These are phyloP conservation scores for Sinopyrophorus schimmeli DNA, from an alignment of 2,888 invertebrate species.

Conservation along the genomic window DNA sequence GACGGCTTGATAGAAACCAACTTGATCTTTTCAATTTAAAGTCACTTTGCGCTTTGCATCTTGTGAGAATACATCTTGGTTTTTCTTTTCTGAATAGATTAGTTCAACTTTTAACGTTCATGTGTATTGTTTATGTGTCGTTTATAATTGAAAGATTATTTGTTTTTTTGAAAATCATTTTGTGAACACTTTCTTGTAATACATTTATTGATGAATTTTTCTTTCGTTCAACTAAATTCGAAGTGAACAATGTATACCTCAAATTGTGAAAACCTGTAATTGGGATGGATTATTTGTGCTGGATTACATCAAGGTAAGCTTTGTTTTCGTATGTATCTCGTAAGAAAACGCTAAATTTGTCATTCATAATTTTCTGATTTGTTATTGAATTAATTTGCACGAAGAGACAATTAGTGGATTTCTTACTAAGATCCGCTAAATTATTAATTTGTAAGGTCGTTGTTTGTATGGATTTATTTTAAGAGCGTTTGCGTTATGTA, in stretches of 20 bases:
- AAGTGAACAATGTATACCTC: slow-evolving; percentile 2
- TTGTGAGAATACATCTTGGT: slow-evolving; percentile 37
- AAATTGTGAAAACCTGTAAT: slow-evolving; percentile 16
- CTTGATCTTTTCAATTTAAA: slow-evolving; percentile 48
- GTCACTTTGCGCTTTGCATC: slow-evolving; percentile 45
- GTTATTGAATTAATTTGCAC: no score
- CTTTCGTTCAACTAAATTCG: neutral
- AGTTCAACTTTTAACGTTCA: no score
- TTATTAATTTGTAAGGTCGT: neutral
- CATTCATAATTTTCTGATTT: no score
- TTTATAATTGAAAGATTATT: neutral
- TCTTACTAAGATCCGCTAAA: neutral
- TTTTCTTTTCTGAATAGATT: no score
- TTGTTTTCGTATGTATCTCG: no score
- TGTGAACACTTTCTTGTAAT: neutral
- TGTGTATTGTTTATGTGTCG: slow-evolving; percentile 5
- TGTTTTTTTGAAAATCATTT: neutral
- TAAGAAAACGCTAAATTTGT: no score
- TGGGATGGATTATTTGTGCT: slow-evolving; percentile 31
- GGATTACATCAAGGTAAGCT: slow-evolving; percentile 22
- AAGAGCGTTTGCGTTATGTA: no score
- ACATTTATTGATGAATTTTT: neutral
- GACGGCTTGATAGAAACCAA: slow-evolving; percentile 42
- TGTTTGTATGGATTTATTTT: neutral
- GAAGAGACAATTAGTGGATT: no score